phyloP scores from a whole-genome alignment of 2,888 invertebrate species.

The Oligia strigilis region DNA sequence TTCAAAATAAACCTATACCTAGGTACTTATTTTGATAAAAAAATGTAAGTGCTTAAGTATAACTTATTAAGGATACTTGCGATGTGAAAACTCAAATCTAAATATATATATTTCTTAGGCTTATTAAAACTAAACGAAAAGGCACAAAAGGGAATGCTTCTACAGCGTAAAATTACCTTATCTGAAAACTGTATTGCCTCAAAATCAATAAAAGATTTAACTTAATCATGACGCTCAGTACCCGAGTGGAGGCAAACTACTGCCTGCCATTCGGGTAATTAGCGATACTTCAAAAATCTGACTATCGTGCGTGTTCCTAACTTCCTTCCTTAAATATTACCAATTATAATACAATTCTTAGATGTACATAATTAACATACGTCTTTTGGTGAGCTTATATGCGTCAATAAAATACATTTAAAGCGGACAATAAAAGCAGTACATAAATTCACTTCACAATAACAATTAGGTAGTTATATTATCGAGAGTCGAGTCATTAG shows the following conservation, averaged over 20 bases:
- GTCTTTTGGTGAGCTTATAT: slow-evolving; percentile 49
- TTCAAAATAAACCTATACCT: background rate
- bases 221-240: background rate
- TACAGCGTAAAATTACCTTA: slow-evolving; percentile 19
- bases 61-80: background rate
- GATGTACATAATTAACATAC: slow-evolving; percentile 14
- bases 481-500: slow-evolving; percentile 15
- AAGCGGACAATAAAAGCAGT: slow-evolving; percentile 51
- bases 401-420: slow-evolving; percentile 38
- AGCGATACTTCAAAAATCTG: background rate
- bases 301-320: background rate
- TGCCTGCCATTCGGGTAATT: background rate
- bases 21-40: background rate
- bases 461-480: slow-evolving; percentile 18
- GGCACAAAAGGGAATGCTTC: slow-evolving; percentile 66
- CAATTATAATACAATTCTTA: background rate
- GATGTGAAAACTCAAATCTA: slow-evolving; percentile 5
- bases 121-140: slow-evolving; percentile 54
- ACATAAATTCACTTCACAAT: slow-evolving; percentile 37
- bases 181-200: slow-evolving; percentile 14
- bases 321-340: background rate
- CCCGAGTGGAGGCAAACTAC: too few species aligned
- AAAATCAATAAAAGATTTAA: slow-evolving; percentile 2
- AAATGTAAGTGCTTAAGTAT: background rate
- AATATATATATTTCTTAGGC: background rate